Percentiles rank a stretch among this genome's conserved stretches.
Evolutionary conservation across 1,140 invertebrate genomes (phyloP).

Genomic region (Cherax destructor): DNA sequence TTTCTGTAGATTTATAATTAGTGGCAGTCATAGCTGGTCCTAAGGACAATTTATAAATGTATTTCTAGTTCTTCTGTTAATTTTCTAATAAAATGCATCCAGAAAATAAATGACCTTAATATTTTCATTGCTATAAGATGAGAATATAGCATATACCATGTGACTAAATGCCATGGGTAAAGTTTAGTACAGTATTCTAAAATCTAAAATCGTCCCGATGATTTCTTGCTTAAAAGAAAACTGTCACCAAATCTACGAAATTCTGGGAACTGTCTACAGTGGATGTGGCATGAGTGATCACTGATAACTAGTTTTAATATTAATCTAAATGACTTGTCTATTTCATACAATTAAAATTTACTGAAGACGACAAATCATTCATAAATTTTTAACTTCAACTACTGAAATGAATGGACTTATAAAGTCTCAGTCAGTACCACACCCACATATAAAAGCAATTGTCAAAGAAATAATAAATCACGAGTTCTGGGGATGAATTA

Average conservation of each 20-base stretch:
- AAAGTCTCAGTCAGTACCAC: not conserved
- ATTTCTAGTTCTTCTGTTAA: not conserved
- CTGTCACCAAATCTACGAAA: slow-evolving; percentile 7
- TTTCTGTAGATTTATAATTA: not conserved
- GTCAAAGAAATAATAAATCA: not conserved
- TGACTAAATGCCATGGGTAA: not conserved
- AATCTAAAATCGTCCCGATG: not conserved
- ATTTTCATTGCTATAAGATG: not conserved
- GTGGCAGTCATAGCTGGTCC: not conserved
- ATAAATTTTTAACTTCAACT: not conserved
- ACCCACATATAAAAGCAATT: not conserved
- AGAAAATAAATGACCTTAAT: not conserved
- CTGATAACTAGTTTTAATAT: not conserved
- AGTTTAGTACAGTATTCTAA: not conserved
- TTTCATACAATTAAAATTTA: not conserved
- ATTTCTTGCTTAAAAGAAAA: not conserved
- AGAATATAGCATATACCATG: not conserved
- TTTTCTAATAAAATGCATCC: not conserved
- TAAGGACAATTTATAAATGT: not conserved
- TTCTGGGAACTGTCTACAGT: not conserved
- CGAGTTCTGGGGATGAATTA: not conserved
- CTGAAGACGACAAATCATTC: not conserved
- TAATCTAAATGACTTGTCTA: not conserved
- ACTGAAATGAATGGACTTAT: slow-evolving; percentile 6
- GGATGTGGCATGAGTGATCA: not conserved